Percentiles rank a stretch among this genome's conserved stretches.
phyloP scores from a whole-genome alignment of 2,888 invertebrate species.

The Ormia ochracea region DNA sequence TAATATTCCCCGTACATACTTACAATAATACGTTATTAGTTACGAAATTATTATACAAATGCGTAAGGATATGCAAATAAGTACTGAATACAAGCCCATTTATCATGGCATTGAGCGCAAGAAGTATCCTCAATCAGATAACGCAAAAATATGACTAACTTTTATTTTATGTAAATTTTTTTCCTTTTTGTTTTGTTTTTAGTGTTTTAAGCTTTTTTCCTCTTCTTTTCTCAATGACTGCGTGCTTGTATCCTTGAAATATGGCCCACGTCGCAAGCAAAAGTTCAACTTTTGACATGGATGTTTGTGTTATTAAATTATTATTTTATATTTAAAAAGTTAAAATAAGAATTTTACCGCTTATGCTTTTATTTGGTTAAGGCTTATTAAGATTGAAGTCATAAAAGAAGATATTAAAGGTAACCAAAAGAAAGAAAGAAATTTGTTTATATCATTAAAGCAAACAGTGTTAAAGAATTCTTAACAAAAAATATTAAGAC shows the following conservation, averaged over 20 bases:
- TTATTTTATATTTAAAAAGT: slow-evolving; percentile 7
- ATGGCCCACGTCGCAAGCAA: not conserved
- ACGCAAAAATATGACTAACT: not conserved
- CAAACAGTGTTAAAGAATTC: slow-evolving; percentile 9
- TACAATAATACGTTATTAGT: slow-evolving; percentile 14
- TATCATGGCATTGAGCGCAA: not conserved
- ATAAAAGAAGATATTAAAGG: not conserved
- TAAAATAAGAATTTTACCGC: not conserved
- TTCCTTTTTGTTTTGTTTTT: too few relatives aligned
- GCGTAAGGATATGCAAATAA: not conserved
- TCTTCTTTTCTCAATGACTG: not conserved
- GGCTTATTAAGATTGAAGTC: slow-evolving; percentile 5
- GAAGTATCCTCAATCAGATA: not conserved
- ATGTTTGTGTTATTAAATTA: slow-evolving; percentile 30
- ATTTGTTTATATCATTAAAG: slow-evolving; percentile 9
- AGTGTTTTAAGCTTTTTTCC: not conserved
- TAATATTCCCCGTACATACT: not conserved
- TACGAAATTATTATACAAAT: not conserved
- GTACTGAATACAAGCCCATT: not conserved
- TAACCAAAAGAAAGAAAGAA: not conserved
- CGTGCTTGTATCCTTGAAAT: not conserved
- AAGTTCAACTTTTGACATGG: slow-evolving; percentile 23
- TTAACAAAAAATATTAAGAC: not conserved
- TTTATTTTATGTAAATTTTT: slow-evolving; percentile 20
- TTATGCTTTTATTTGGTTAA: not conserved